Percentiles rank a stretch among this genome's conserved stretches.
Evolutionary conservation across 2,113 vertebrate species (phyloP).

Genomic region (Eidolon helvum): DNA sequence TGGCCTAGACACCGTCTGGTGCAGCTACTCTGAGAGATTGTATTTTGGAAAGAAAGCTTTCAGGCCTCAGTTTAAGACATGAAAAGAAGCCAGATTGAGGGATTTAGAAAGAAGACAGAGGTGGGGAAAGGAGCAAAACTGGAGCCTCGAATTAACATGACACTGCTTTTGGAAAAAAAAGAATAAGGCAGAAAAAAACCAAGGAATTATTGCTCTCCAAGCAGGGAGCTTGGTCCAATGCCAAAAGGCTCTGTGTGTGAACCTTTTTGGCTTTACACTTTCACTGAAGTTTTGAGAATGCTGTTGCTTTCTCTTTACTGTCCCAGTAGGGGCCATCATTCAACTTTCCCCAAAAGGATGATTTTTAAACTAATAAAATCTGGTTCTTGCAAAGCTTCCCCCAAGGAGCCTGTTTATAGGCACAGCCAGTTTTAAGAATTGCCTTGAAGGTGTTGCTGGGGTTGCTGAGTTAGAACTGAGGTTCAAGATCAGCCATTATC

Average conservation of each 20-base stretch:
- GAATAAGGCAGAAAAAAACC: background rate
- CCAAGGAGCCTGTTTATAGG: background rate
- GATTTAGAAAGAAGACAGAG: background rate
- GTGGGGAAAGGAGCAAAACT: background rate
- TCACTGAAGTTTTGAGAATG: background rate
- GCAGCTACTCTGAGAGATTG: background rate
- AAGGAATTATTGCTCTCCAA: background rate
- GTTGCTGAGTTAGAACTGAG: background rate
- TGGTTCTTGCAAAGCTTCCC: background rate
- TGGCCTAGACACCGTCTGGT: background rate
- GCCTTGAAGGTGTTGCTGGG: background rate
- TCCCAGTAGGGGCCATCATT: background rate
- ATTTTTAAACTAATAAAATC: conserved; percentile 45
- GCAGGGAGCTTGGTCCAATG: background rate
- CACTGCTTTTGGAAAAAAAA: conserved; percentile 9
- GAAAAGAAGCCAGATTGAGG: background rate
- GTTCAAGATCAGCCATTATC: background rate
- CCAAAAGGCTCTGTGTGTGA: background rate
- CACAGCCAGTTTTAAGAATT: background rate
- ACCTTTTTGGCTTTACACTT: background rate
- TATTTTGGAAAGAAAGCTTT: conserved; percentile 36
- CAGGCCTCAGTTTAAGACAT: conserved; percentile 16
- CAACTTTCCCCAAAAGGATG: conserved; percentile 28
- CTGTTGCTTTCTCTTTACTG: background rate
- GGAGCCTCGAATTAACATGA: background rate